Evolutionary conservation across 2,113 vertebrate species (phyloP).

Genomic region (Centropus unirufus): DNA sequence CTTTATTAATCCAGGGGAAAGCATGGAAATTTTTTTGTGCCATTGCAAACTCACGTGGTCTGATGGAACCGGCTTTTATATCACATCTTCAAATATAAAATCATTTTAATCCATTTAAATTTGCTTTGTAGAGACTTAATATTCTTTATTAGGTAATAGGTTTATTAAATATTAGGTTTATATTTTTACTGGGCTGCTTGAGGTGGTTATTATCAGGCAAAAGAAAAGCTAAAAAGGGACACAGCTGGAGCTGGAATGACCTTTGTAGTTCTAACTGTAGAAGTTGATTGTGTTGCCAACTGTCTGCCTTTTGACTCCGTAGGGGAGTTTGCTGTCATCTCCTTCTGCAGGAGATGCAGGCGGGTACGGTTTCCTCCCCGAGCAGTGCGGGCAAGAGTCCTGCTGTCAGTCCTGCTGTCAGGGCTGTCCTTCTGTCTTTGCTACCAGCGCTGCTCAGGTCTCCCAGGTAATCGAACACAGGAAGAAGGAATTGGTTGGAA

Average conservation of each 20-base stretch:
- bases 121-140: not conserved
- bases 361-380: not conserved
- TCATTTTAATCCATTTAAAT: not conserved
- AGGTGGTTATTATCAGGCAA: not conserved
- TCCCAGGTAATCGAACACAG: not conserved
- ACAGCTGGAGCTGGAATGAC: not conserved
- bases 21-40: not conserved
- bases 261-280: not conserved
- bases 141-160: not conserved
- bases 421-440: not conserved
- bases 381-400: not conserved
- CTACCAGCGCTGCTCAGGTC: not conserved
- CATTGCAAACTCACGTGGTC: not conserved
- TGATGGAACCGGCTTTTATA: not conserved
- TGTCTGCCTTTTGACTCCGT: constrained; percentile 14
- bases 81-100: not conserved
- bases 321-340: not conserved
- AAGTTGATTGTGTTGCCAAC: not conserved
- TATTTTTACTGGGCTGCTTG: not conserved
- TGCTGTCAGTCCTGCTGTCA: not conserved
- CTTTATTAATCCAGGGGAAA: not conserved
- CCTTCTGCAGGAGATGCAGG: not conserved
- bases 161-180: constrained; percentile 5
- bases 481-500: not conserved
- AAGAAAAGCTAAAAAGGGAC: not conserved